Conservation (phyloP, 2,888 invertebrate species). For the Caenorhabditis sp. region DNA sequence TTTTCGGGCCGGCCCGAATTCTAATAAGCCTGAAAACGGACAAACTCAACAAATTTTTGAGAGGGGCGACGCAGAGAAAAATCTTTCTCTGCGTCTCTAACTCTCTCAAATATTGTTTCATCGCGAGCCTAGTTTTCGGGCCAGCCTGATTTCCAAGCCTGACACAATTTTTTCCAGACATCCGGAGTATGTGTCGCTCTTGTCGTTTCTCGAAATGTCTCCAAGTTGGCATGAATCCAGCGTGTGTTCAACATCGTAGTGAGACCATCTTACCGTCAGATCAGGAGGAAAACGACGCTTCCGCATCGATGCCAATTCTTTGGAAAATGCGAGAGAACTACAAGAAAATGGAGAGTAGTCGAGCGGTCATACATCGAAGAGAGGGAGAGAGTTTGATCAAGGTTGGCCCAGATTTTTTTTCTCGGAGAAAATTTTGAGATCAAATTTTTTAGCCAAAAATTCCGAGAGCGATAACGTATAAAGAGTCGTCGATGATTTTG, state of each 20-base stretch:
- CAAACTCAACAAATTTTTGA: no score
- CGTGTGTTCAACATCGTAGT: constrained; percentile 29
- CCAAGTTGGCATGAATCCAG: constrained; percentile 23
- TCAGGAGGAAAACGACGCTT: constrained; percentile 26
- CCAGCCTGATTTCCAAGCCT: no score
- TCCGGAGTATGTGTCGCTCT: constrained; percentile 31
- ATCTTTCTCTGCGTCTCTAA: no score
- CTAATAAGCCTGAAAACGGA: no score
- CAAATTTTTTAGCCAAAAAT: neutral
- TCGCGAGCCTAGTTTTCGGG: no score
- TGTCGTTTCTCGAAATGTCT: constrained; percentile 28
- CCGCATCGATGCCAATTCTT: constrained; percentile 26
- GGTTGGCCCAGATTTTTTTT: neutral
- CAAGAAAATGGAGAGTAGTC: constrained; percentile 30
- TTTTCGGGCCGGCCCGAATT: no score
- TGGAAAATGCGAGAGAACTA: constrained; percentile 25
- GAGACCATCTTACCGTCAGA: no score
- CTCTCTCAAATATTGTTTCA: no score
- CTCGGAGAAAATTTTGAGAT: no score
- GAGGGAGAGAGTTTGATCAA: constrained; percentile 31
- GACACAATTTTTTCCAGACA: constrained; percentile 10
- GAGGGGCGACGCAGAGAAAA: no score
- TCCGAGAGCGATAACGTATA: constrained; percentile 25
- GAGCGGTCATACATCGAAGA: constrained; percentile 29
- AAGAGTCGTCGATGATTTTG: constrained; percentile 14